Conservation (phyloP, 2,888 invertebrate genomes). For the Cerceris rybyensis region DNA sequence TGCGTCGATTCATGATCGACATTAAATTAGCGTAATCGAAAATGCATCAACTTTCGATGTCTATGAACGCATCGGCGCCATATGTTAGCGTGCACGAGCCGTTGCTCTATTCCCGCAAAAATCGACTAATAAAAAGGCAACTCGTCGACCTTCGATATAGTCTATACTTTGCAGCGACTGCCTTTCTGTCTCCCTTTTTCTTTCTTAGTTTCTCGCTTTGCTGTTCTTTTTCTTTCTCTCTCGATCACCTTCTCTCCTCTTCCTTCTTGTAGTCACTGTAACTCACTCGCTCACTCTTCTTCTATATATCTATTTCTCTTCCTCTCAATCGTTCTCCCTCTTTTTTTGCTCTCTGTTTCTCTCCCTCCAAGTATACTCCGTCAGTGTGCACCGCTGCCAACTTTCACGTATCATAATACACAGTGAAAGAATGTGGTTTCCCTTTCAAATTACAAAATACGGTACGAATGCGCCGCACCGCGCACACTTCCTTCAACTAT, state of each 20-base stretch:
- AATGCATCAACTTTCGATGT: constrained; percentile 55
- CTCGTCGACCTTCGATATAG: constrained; percentile 79
- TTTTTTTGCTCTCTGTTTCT: constrained; percentile 4
- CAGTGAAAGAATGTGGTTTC: constrained; percentile 81
- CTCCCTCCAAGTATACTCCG: constrained; percentile 43
- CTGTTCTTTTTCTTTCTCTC: constrained; percentile 14
- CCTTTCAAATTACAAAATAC: constrained; percentile 81
- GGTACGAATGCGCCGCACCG: constrained; percentile 54
- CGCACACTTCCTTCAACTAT: constrained; percentile 68
- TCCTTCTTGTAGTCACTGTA: not conserved
- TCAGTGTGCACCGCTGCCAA: constrained; percentile 72
- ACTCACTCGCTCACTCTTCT: constrained; percentile 16
- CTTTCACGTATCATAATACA: constrained; percentile 81
- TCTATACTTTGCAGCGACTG: constrained; percentile 63
- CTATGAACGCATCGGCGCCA: constrained; percentile 63
- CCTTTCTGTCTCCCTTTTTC: constrained; percentile 24
- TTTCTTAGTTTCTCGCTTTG: constrained; percentile 7
- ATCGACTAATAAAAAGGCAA: constrained; percentile 74
- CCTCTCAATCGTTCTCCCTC: not conserved
- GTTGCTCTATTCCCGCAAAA: constrained; percentile 72
- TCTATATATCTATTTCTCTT: constrained; percentile 38
- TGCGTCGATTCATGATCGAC: constrained; percentile 44
- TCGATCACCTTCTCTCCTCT: not conserved
- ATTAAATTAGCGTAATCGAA: constrained; percentile 54
- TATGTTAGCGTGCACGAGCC: constrained; percentile 67